phyloP scores from a whole-genome alignment of 2,113 vertebrate species.

The Ochotona curzoniae region DNA sequence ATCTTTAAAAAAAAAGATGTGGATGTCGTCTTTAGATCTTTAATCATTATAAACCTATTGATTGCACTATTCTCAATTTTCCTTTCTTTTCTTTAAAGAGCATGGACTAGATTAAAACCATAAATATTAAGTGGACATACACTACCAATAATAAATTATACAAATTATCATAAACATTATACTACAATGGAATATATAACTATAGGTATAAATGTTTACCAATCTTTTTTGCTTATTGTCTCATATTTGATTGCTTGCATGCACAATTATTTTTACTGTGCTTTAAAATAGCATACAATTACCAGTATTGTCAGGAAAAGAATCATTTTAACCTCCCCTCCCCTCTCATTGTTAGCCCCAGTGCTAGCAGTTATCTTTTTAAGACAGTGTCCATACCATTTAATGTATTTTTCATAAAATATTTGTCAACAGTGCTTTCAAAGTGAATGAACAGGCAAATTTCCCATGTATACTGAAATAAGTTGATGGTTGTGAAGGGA shows the following conservation, averaged over 20 bases:
- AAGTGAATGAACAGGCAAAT: slow-evolving; percentile 44
- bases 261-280: not conserved
- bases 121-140: not conserved
- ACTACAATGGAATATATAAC: slow-evolving; percentile 13
- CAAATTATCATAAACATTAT: not conserved
- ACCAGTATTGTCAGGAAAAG: not conserved
- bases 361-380: not conserved
- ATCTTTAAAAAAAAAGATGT: too few species aligned
- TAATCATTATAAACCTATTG: too few species aligned
- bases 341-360: not conserved
- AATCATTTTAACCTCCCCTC: not conserved
- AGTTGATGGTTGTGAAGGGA: not conserved
- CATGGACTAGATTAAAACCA: not conserved
- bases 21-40: too few species aligned
- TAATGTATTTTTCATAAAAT: not conserved
- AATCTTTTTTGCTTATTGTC: not conserved
- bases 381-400: not conserved
- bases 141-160: not conserved
- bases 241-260: not conserved
- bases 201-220: slow-evolving; percentile 9
- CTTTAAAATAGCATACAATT: not conserved
- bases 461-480: not conserved
- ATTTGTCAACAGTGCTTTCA: slow-evolving; percentile 33
- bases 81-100: not conserved
- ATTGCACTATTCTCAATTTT: not conserved